Evolutionary conservation across 2,113 vertebrate genomes (phyloP).

Genomic region (Uria aalge): DNA sequence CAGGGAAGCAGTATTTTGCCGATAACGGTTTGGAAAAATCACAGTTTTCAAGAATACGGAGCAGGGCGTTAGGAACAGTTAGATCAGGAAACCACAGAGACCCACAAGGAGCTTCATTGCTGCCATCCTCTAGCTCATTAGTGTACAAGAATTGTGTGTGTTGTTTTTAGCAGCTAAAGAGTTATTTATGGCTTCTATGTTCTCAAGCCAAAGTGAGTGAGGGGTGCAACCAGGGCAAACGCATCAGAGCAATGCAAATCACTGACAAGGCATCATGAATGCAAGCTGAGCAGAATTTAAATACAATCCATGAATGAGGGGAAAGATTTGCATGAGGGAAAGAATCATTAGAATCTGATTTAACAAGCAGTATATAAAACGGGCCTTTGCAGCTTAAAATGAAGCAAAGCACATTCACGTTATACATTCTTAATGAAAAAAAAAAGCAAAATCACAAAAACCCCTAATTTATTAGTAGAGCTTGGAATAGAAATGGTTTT

Average conservation of each 20-base stretch:
- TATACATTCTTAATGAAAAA: constrained; percentile 56
- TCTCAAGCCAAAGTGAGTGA: constrained; percentile 70
- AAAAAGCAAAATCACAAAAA: constrained; percentile 50
- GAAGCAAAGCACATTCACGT: constrained; percentile 52
- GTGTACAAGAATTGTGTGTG: constrained; percentile 60
- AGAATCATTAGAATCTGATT: constrained; percentile 73
- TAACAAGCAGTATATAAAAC: constrained; percentile 67
- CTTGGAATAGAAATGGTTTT: constrained; percentile 59
- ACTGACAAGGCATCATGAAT: constrained; percentile 68
- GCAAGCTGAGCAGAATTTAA: constrained; percentile 71
- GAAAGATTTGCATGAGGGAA: constrained; percentile 69
- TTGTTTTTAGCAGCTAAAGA: constrained; percentile 66
- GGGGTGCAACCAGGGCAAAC: constrained; percentile 65
- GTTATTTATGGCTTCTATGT: constrained; percentile 66
- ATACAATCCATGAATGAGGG: constrained; percentile 71
- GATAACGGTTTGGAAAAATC: not conserved
- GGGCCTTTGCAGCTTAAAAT: constrained; percentile 60
- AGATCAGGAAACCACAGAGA: constrained; percentile 8
- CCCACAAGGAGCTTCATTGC: constrained; percentile 41
- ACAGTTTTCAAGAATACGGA: not conserved
- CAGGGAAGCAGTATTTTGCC: not conserved
- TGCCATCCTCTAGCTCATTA: constrained; percentile 63
- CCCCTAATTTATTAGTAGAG: constrained; percentile 41
- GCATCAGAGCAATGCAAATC: constrained; percentile 70
- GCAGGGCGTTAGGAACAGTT: not conserved